Percentiles rank a stretch among this genome's conserved stretches.
phyloP scores from a whole-genome alignment of 2,113 vertebrate species.

The Carettochelys insculpta region DNA sequence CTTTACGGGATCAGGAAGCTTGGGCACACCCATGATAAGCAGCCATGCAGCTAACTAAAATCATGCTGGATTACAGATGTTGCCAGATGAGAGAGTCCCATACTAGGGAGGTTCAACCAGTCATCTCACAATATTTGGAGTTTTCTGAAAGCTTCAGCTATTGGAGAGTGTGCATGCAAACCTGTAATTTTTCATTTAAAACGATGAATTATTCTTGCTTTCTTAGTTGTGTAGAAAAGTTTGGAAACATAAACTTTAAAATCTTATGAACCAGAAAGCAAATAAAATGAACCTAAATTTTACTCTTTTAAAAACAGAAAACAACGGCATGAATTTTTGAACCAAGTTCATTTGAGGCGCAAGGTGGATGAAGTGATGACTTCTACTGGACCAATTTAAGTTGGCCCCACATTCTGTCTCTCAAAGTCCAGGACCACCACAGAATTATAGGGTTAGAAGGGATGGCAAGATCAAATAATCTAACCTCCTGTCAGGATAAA shows the following conservation, averaged over 20 bases:
- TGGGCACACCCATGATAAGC: too few species aligned
- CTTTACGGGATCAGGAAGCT: too few species aligned
- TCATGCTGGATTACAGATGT: too few species aligned
- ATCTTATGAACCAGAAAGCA: not conserved
- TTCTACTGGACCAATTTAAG: not conserved
- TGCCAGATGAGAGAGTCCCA: too few species aligned
- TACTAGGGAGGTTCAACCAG: too few species aligned
- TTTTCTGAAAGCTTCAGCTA: not conserved
- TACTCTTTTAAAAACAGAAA: conserved; percentile 34
- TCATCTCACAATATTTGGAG: not conserved
- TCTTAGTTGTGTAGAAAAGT: not conserved
- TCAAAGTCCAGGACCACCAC: not conserved
- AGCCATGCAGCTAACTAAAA: too few species aligned
- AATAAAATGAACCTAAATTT: not conserved
- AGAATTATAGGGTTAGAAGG: not conserved
- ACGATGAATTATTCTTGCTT: not conserved
- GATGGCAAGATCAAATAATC: not conserved
- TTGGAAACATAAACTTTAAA: not conserved
- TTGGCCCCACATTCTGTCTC: not conserved
- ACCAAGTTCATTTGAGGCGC: not conserved
- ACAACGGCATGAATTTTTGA: not conserved
- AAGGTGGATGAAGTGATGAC: not conserved
- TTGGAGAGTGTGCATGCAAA: not conserved
- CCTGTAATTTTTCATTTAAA: not conserved
- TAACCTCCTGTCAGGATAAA: not conserved